A percentile compares a stretch with the other conserved stretches of the same genome.
Conservation (phyloP, 1,140 invertebrate genomes). For the Sitophilus oryzae region DNA sequence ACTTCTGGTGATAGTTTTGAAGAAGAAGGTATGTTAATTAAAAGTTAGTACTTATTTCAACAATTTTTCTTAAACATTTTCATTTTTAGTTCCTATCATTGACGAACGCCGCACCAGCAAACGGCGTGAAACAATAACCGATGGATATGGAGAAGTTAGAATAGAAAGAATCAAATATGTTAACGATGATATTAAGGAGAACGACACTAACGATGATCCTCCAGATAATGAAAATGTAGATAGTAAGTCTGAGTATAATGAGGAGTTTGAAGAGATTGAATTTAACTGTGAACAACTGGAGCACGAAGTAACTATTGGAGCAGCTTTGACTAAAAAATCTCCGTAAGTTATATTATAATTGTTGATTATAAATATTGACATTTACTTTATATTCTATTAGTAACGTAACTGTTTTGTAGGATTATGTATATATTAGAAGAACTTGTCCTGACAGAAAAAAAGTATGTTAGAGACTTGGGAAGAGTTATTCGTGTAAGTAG, state of each 20-base stretch:
- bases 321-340: neutral
- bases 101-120: slow-evolving; percentile 5
- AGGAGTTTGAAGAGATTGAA: neutral
- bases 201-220: neutral
- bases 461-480: slow-evolving; percentile 31
- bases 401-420: slow-evolving; percentile 20
- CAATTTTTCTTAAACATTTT: no score
- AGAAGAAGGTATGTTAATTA: no score
- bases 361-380: neutral
- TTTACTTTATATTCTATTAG: neutral
- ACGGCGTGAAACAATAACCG: slow-evolving; percentile 25
- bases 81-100: no score
- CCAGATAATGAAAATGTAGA: neutral
- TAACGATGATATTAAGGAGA: no score
- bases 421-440: slow-evolving; percentile 34
- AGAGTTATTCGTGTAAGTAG: slow-evolving; percentile 31
- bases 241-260: slow-evolving; percentile 3
- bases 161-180: slow-evolving; percentile 30
- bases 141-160: slow-evolving; percentile 24
- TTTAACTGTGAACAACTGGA: neutral
- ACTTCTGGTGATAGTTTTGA: slow-evolving; percentile 25
- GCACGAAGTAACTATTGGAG: neutral
- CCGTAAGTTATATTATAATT: neutral
- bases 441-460: slow-evolving; percentile 32
- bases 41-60: slow-evolving; percentile 20